These are phyloP conservation scores for Nerophis lumbriciformis DNA, from an alignment of 2,113 vertebrate species.

Conservation along the genomic window DNA sequence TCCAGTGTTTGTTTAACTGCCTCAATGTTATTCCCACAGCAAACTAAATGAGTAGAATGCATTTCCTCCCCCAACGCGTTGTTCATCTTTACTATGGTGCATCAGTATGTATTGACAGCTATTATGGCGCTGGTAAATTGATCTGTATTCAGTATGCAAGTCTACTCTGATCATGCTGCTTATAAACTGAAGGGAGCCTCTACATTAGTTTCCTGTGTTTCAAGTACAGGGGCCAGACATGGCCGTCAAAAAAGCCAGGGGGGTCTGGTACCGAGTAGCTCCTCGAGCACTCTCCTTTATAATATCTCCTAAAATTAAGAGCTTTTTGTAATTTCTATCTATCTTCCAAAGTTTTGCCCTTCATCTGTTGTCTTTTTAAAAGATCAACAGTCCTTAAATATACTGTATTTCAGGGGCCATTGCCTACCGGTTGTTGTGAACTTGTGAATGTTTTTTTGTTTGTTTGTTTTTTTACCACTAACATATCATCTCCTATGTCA, in stretches of 20 bases:
- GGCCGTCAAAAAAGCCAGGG: too few relatives aligned
- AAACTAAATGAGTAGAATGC: constrained; percentile 36
- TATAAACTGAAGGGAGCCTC: constrained; percentile 38
- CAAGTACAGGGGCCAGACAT: too few relatives aligned
- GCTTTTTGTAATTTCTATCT: background rate
- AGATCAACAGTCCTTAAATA: background rate
- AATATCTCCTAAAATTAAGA: background rate
- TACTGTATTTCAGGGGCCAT: too few relatives aligned
- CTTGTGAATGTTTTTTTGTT: too few relatives aligned
- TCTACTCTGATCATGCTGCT: constrained; percentile 52
- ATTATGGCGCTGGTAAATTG: constrained; percentile 55
- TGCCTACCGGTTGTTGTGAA: too few relatives aligned
- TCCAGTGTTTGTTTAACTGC: constrained; percentile 7
- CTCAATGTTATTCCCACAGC: constrained; percentile 42
- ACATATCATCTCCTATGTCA: too few relatives aligned
- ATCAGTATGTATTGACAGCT: constrained; percentile 33
- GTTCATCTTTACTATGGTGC: constrained; percentile 62
- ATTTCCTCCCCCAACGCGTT: constrained; percentile 39
- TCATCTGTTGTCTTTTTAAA: background rate
- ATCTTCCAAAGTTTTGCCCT: background rate
- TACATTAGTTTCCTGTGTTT: too few relatives aligned
- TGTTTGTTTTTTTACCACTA: too few relatives aligned
- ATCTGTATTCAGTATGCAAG: constrained; percentile 57
- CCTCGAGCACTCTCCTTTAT: too few relatives aligned
- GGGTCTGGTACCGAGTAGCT: too few relatives aligned